phyloP scores from a whole-genome alignment of 2,888 invertebrate genomes.

The Lacanobia wlatinum region DNA sequence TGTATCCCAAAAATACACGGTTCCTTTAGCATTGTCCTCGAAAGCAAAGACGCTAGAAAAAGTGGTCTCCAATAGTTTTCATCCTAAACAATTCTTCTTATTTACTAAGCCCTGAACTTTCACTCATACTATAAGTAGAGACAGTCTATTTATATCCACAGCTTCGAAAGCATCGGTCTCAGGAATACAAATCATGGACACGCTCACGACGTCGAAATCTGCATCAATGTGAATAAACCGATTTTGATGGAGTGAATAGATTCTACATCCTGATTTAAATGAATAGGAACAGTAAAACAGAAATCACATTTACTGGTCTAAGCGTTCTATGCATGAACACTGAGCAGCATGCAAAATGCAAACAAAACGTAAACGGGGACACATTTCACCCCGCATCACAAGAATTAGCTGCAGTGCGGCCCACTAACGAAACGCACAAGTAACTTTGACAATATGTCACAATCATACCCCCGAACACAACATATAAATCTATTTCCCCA shows the following conservation, averaged over 20 bases:
- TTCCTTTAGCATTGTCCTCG: neutral
- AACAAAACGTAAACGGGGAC: constrained; percentile 53
- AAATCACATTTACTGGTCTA: constrained; percentile 18
- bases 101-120: constrained; percentile 35
- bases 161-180: constrained; percentile 9
- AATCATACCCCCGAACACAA: constrained; percentile 36
- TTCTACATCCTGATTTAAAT: constrained; percentile 34
- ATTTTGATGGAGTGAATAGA: constrained; percentile 21
- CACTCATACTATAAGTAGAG: constrained; percentile 25
- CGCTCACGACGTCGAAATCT: constrained; percentile 25
- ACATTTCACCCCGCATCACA: constrained; percentile 57
- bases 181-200: constrained; percentile 41
- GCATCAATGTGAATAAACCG: constrained; percentile 41
- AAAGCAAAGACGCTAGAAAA: neutral
- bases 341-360: constrained; percentile 41
- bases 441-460: constrained; percentile 50
- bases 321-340: constrained; percentile 37
- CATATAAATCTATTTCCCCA: constrained; percentile 39
- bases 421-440: constrained; percentile 58
- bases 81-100: neutral
- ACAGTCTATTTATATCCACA: constrained; percentile 38
- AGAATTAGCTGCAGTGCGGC: constrained; percentile 73
- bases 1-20: neutral
- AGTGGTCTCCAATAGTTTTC: neutral
- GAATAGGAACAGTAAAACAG: constrained; percentile 12